These are phyloP conservation scores for Selene dorsalis DNA, from an alignment of 2,797 vertebrate species.

Conservation along the genomic window DNA sequence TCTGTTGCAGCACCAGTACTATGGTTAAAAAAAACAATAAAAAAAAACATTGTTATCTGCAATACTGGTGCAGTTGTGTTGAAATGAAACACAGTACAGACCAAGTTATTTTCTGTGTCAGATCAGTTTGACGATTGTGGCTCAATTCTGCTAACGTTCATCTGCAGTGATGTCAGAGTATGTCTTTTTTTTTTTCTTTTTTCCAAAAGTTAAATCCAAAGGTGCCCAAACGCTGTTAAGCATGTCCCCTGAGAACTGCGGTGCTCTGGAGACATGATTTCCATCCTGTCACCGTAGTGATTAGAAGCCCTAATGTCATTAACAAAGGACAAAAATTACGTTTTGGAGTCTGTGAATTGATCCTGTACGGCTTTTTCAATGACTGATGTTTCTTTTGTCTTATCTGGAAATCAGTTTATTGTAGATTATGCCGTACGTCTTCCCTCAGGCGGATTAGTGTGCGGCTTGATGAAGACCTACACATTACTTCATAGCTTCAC, in stretches of 20 bases:
- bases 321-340: background rate
- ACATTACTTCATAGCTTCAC: slow-evolving; percentile 33
- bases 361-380: slow-evolving; percentile 12
- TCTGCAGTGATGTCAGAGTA: background rate
- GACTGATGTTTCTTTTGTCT: background rate
- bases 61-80: slow-evolving; percentile 12
- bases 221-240: background rate
- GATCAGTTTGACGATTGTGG: background rate
- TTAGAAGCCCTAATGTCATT: background rate
- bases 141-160: background rate
- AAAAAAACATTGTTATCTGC: background rate
- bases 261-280: background rate
- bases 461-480: slow-evolving; percentile 20
- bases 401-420: slow-evolving; percentile 30
- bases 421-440: background rate
- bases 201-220: background rate
- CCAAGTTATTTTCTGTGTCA: background rate
- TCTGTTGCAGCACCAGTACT: background rate
- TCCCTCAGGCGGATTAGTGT: slow-evolving; percentile 12
- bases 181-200: background rate
- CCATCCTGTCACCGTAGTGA: background rate
- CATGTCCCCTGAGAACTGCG: background rate
- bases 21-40: background rate
- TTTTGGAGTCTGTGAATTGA: background rate
- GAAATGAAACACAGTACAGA: background rate